phyloP scores from a whole-genome alignment of 2,113 vertebrate species.

The Pyrgilauda ruficollis region DNA sequence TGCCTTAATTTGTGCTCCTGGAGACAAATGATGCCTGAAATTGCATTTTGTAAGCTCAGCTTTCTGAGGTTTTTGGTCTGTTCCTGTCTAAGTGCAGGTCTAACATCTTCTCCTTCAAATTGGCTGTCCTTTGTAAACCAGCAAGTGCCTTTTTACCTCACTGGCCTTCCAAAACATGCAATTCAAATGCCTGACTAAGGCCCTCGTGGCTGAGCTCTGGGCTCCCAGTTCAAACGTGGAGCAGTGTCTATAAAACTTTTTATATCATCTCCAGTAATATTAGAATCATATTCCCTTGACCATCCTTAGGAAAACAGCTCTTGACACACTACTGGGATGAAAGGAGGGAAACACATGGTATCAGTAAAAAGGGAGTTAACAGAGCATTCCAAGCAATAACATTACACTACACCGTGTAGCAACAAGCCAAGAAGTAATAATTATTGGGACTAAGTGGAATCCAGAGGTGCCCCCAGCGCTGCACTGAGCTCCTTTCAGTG shows the following conservation, averaged over 20 bases:
- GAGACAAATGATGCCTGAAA: neutral
- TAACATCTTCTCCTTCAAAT: neutral
- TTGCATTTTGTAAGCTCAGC: neutral
- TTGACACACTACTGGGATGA: slow-evolving; percentile 39
- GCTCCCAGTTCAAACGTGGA: slow-evolving; percentile 32
- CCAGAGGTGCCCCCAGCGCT: slow-evolving; percentile 19
- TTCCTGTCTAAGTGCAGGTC: neutral
- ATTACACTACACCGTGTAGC: slow-evolving; percentile 22
- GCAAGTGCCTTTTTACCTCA: neutral
- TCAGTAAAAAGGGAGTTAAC: slow-evolving; percentile 56
- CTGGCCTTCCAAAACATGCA: neutral
- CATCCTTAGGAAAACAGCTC: slow-evolving; percentile 41
- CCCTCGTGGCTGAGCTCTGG: neutral
- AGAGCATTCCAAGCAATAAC: slow-evolving; percentile 58
- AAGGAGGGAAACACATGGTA: slow-evolving; percentile 62
- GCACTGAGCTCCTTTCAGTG: neutral
- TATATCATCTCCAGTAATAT: slow-evolving; percentile 50
- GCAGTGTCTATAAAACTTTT: slow-evolving; percentile 47
- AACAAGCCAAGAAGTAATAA: slow-evolving; percentile 57
- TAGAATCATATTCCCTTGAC: slow-evolving; percentile 51
- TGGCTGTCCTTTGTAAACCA: neutral
- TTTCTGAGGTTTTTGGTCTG: neutral
- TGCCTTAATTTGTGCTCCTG: neutral
- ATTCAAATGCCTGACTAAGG: neutral
- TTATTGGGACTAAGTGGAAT: slow-evolving; percentile 14